Evolutionary conservation across 2,888 invertebrate genomes (phyloP).

Genomic region (Drosophila mimetica): DNA sequence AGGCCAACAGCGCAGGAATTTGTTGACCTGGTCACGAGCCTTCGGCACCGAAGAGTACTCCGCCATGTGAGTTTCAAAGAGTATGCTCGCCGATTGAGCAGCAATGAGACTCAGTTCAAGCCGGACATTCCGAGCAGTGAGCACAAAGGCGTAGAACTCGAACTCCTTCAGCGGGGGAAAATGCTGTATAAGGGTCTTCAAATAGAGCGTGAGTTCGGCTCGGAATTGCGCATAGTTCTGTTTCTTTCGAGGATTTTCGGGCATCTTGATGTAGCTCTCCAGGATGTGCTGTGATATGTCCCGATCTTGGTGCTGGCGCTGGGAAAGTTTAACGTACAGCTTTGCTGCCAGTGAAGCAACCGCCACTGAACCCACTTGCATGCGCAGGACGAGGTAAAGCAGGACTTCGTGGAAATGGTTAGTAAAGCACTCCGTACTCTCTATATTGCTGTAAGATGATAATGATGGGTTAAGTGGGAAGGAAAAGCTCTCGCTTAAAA

Average conservation of each 20-base stretch:
- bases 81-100: conserved; percentile 47
- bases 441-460: too few relatives aligned
- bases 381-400: conserved; percentile 46
- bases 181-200: conserved; percentile 31
- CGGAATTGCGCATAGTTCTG: conserved; percentile 27
- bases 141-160: conserved; percentile 37
- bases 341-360: conserved; percentile 45
- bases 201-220: conserved; percentile 29
- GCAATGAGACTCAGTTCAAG: conserved; percentile 48
- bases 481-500: too few relatives aligned
- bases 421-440: conserved; percentile 57
- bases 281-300: conserved; percentile 55
- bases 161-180: conserved; percentile 42
- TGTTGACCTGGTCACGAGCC: conserved; percentile 40
- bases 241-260: conserved; percentile 13
- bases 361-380: background rate
- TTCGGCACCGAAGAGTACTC: conserved; percentile 25
- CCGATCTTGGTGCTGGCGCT: conserved; percentile 44
- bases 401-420: conserved; percentile 57
- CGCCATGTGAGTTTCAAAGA: conserved; percentile 42
- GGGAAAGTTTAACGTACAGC: conserved; percentile 51
- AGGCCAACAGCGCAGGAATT: conserved; percentile 50
- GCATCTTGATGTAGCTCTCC: conserved; percentile 50
- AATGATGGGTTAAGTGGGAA: too few relatives aligned
- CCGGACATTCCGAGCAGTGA: conserved; percentile 21